These are phyloP conservation scores for Menidia menidia DNA, from an alignment of 2,797 vertebrate species.

Conservation along the genomic window DNA sequence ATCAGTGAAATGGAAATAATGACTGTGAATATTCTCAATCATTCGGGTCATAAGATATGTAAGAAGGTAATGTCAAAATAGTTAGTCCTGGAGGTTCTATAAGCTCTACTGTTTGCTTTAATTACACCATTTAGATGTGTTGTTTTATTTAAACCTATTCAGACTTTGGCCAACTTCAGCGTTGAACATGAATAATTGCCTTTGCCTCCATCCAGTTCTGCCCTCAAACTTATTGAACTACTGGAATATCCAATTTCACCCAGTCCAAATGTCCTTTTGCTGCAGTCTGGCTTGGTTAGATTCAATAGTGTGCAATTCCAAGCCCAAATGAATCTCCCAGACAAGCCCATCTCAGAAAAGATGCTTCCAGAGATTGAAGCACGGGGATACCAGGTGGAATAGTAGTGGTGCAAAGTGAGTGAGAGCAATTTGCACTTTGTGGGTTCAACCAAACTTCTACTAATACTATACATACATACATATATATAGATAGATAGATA, in stretches of 20 bases:
- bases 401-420: conserved; percentile 69
- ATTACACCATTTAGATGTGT: conserved; percentile 54
- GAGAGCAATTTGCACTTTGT: conserved; percentile 71
- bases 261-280: conserved; percentile 77
- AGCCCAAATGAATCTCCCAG: conserved; percentile 76
- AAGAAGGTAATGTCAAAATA: conserved; percentile 34
- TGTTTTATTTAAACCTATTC: conserved; percentile 69
- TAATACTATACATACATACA: conserved; percentile 9
- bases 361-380: conserved; percentile 83
- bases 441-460: conserved; percentile 75
- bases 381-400: conserved; percentile 75
- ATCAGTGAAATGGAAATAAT: conserved; percentile 36
- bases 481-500: conserved; percentile 5
- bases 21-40: conserved; percentile 45
- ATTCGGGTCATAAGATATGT: conserved; percentile 41
- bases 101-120: conserved; percentile 37
- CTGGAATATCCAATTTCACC: conserved; percentile 83
- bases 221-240: conserved; percentile 76
- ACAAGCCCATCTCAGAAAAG: conserved; percentile 76
- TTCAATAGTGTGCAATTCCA: conserved; percentile 84
- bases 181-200: conserved; percentile 79
- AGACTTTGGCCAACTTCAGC: conserved; percentile 55
- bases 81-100: conserved; percentile 31
- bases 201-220: conserved; percentile 57
- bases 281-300: conserved; percentile 83